Base-by-base conservation (phyloP, 2,113 vertebrate genomes). In the Chionomys nivalis region DNA sequence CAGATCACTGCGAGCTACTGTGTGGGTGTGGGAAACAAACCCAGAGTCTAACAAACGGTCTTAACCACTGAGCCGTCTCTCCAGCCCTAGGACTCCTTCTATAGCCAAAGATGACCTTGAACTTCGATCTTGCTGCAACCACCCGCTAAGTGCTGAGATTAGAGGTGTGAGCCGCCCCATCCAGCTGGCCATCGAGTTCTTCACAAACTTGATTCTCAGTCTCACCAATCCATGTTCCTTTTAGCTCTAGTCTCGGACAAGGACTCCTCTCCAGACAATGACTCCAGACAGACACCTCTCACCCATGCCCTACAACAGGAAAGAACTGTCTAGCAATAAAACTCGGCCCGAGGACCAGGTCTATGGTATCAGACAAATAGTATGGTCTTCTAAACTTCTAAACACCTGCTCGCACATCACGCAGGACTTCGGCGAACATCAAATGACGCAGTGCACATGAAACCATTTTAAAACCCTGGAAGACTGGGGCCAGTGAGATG, bases 381-480 rank as follows among this genome's bases (percentile, higher is more conserved):
- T 55, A 73, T 85, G 5, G 28, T 33, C 92, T 44, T 63, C 61
- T 44, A 72, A 96, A 58, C 23, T 44, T 73, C 58, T 91, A 12
- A 36, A 75, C 10, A 65, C 58, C 61, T 44, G 72, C 61, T 94
- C 13, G 72, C 28, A 26, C 58, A 42, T 47, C 88, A 89, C 31
- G 94, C 77, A 83, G 47, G 66, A 76, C 47, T 73, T 77, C 31
- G 55, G 52, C n/a, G 55, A 72, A 31, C 58, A 93, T 19, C 86
- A 63, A 95, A 83, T 82, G 83, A 95, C 65, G 77, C 4, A 68
- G 73, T 17, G 1, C 73, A 49, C 26, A 65, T 42, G 36, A 92
- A 94, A 66, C 77, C 78, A 90, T 17, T 81, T 94, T 63, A 82
- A 89, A 95, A 85, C 78, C 52, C 91, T 52, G 47, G 58, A 68